Percentiles rank a stretch among this genome's conserved stretches.
These are phyloP conservation scores for Poeciliopsis turrubarensis DNA, from an alignment of 2,113 vertebrate species.

Conservation along the genomic window DNA sequence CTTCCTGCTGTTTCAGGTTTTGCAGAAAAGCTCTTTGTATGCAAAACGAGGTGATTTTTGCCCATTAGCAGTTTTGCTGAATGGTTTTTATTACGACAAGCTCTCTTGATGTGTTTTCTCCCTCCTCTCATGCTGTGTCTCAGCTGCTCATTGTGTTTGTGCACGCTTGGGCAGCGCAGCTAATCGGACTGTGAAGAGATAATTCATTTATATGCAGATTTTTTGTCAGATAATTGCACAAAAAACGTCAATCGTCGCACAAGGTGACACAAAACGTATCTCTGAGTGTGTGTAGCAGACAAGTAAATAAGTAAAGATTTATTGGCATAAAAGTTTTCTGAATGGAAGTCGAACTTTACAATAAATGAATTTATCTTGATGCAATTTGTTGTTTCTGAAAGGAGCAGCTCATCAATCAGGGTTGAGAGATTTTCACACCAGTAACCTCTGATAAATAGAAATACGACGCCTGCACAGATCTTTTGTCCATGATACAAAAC, in stretches of 20 bases:
- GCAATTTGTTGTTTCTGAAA: not conserved
- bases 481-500: not conserved
- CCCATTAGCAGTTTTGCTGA: slow-evolving; percentile 29
- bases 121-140: slow-evolving; percentile 28
- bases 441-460: slow-evolving; percentile 4
- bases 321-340: not conserved
- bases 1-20: slow-evolving; percentile 16
- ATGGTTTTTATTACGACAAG: slow-evolving; percentile 33
- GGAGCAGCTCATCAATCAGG: slow-evolving; percentile 4
- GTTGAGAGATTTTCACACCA: not conserved
- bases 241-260: slow-evolving; percentile 8
- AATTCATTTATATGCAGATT: slow-evolving; percentile 32
- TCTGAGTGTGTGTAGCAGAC: not conserved
- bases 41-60: slow-evolving; percentile 15
- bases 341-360: slow-evolving; percentile 3
- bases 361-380: not conserved
- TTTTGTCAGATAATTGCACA: slow-evolving; percentile 22
- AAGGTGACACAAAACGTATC: slow-evolving; percentile 22
- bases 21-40: slow-evolving; percentile 23
- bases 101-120: slow-evolving; percentile 19
- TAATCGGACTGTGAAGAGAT: slow-evolving; percentile 29
- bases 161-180: slow-evolving; percentile 4
- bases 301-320: not conserved
- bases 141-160: slow-evolving; percentile 41
- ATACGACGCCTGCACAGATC: not conserved